Percentiles rank a stretch among this genome's conserved stretches.
These are phyloP conservation scores for Propithecus perrieri DNA, from an alignment of 2,797 vertebrate genomes.

Conservation along the genomic window DNA sequence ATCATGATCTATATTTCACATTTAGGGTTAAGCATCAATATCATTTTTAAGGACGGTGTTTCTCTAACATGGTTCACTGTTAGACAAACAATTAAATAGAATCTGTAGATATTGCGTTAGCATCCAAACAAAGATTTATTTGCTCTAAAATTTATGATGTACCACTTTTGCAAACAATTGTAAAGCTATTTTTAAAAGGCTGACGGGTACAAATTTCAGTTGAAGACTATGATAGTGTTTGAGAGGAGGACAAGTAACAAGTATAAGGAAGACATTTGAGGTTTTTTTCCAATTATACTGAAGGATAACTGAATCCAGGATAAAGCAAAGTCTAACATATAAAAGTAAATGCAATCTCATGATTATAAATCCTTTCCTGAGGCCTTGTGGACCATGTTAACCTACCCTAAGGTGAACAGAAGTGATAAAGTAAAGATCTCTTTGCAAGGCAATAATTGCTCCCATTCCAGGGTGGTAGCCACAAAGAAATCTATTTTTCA, in stretches of 20 bases:
- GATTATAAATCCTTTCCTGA: conserved; percentile 48
- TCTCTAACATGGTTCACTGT: neutral
- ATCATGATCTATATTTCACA: neutral
- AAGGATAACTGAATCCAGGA: neutral
- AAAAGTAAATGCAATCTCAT: conserved; percentile 58
- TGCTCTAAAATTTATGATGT: neutral
- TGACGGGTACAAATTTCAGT: neutral
- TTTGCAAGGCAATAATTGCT: conserved; percentile 49
- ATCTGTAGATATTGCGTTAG: neutral
- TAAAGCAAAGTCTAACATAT: conserved; percentile 36
- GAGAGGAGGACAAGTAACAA: neutral
- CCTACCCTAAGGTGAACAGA: conserved; percentile 44
- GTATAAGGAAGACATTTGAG: neutral
- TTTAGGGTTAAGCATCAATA: neutral
- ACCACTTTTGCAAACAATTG: neutral
- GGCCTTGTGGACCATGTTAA: neutral
- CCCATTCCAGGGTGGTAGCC: conserved; percentile 10
- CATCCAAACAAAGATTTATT: conserved; percentile 1
- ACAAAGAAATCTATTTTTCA: conserved; percentile 59
- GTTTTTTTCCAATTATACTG: neutral
- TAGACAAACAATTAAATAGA: neutral
- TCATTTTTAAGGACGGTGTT: neutral
- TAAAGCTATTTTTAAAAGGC: conserved; percentile 20
- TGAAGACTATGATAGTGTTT: neutral
- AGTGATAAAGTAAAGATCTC: conserved; percentile 56